A percentile compares a stretch with the other conserved stretches of the same genome.
These are phyloP conservation scores for Cephus nigrinus DNA, from an alignment of 2,888 invertebrate genomes.

Conservation along the genomic window DNA sequence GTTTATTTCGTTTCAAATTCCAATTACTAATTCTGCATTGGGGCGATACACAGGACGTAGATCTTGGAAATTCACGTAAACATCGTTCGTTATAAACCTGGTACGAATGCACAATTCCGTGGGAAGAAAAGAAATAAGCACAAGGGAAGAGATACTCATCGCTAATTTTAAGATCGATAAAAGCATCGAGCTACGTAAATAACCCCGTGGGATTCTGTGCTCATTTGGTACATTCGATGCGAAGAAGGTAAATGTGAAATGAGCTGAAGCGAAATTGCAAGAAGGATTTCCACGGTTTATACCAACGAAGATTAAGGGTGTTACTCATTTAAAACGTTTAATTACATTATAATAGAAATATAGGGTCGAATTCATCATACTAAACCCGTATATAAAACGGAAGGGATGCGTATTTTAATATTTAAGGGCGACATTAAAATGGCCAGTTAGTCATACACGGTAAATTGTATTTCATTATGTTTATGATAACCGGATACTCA, in stretches of 20 bases:
- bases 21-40: no score
- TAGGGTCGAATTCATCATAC: not conserved
- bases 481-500: no score
- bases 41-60: no score
- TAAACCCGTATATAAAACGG: not conserved
- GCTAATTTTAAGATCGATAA: conserved; percentile 15
- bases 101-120: not conserved
- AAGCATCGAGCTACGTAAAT: not conserved
- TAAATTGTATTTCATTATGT: not conserved
- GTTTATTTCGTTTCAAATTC: no score
- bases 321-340: not conserved
- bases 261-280: not conserved
- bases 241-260: not conserved
- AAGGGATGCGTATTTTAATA: not conserved
- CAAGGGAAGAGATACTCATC: not conserved
- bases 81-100: not conserved
- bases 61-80: not conserved
- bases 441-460: not conserved
- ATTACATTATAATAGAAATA: not conserved
- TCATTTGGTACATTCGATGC: not conserved
- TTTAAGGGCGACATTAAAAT: not conserved
- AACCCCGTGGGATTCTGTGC: not conserved
- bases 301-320: not conserved
- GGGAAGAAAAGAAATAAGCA: not conserved
- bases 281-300: not conserved